Evolutionary conservation across 2,113 vertebrate species (phyloP).

Genomic region (Otolemur garnettii): DNA sequence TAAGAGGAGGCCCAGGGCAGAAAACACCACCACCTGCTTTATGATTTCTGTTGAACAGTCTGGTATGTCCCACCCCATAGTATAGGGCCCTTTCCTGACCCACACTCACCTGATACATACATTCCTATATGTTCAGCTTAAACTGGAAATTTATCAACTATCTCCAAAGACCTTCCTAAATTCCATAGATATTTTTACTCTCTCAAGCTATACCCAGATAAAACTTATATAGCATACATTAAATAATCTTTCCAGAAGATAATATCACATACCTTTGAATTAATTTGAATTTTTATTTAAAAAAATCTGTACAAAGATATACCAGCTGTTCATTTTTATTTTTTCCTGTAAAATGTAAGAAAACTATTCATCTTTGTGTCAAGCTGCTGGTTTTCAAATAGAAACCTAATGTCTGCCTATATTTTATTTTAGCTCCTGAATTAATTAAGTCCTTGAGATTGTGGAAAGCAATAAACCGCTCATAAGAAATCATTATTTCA

Average conservation of each 20-base stretch:
- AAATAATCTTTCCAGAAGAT: not conserved
- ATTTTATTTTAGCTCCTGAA: slow-evolving; percentile 46
- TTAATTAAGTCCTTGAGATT: slow-evolving; percentile 28
- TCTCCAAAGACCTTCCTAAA: slow-evolving; percentile 22
- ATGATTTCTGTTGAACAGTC: not conserved
- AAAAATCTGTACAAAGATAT: not conserved
- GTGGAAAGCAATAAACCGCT: slow-evolving; percentile 30
- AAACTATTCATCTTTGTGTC: slow-evolving; percentile 33
- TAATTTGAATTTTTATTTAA: slow-evolving; percentile 10
- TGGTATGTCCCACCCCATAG: not conserved
- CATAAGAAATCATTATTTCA: slow-evolving; percentile 41
- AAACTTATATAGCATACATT: not conserved
- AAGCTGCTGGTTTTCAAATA: slow-evolving; percentile 45
- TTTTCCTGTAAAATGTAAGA: not conserved
- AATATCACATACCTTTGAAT: not conserved
- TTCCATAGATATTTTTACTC: not conserved
- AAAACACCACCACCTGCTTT: not conserved
- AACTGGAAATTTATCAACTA: not conserved
- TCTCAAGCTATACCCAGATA: not conserved
- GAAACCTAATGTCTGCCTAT: not conserved
- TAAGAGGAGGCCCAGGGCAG: not conserved
- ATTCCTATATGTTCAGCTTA: not conserved
- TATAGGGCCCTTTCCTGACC: not conserved
- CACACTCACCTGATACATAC: not conserved
- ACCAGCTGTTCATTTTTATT: not conserved